Base-by-base conservation (phyloP, 2,888 invertebrate genomes). In the Lasioglossum leucozonium region DNA sequence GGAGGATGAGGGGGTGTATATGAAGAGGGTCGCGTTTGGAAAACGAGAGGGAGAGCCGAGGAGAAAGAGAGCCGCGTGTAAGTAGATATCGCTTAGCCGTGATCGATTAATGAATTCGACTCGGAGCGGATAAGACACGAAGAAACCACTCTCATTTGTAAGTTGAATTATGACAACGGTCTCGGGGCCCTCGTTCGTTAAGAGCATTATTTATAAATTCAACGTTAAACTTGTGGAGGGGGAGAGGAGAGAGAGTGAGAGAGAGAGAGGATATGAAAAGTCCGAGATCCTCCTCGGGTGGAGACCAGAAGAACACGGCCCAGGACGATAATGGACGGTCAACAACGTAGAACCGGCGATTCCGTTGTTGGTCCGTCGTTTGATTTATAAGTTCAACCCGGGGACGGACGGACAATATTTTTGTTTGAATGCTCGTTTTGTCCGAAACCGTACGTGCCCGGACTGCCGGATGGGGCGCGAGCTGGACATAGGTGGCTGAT, bases 351-450 rank as follows among this genome's bases (percentile, higher is more conserved):
- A 86, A 88, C 79, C 71, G n/a, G 81, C 87, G 84, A 88, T 87
- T 87, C 83, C 86, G 84, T 88, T 81, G 87, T 88, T 91, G 81
- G 85, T 65, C 74, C 83, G 81, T 86, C 79, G 79, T 92, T 77
- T 92, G 92, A 94, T 93, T 92, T 92, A 93, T 91, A 92, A 93
- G 93, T 93, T 94, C 92, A 92, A 91, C 89, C 89, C 79, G 58
- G 30, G 51, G 51, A 51, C 85, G 72, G 90, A 88, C 91, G 90
- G 88, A 91, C 90, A 91, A 93, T 93, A 93, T 93, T 93, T 93
- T 92, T 90, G 90, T 92, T 91, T 88, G 84, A 85, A 88, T 91
- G 87, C 83, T 92, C 88, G 89, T 93, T 93, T 92, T 91, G 88
- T 91, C 81, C 85, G 89, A 91, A 91, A 91, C 76, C 76, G 78